Percentiles rank a stretch among this genome's conserved stretches.
These are phyloP conservation scores for Chaenodraco wilsoni DNA, from an alignment of 2,797 vertebrate genomes.

Conservation along the genomic window DNA sequence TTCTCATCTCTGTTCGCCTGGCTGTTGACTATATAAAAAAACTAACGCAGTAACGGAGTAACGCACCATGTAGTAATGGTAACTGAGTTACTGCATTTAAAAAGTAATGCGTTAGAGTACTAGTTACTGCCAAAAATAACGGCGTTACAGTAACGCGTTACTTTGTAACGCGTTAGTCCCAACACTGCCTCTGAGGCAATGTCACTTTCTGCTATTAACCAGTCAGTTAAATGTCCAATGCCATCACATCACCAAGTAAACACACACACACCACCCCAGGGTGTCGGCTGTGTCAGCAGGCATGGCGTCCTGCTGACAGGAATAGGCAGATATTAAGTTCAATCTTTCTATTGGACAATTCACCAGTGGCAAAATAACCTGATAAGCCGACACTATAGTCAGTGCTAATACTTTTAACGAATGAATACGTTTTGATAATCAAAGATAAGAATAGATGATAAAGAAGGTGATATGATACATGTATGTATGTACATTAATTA, in stretches of 20 bases:
- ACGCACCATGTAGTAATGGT: too few species aligned
- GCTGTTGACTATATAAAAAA: too few species aligned
- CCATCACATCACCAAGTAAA: constrained; percentile 45
- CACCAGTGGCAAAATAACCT: background rate
- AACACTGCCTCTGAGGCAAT: background rate
- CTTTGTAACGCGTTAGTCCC: too few species aligned
- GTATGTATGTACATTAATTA: constrained; percentile 43
- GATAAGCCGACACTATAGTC: background rate
- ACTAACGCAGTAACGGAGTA: too few species aligned
- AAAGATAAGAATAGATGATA: background rate
- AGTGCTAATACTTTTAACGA: background rate
- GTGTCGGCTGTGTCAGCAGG: constrained; percentile 32
- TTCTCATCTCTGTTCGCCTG: too few species aligned
- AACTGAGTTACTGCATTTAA: too few species aligned
- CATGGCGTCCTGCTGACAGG: constrained; percentile 31
- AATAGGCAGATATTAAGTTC: background rate
- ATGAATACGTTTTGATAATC: background rate
- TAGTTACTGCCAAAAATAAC: too few species aligned
- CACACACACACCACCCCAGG: constrained; percentile 3
- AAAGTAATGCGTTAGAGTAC: too few species aligned
- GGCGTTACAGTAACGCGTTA: too few species aligned
- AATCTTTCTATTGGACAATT: constrained; percentile 12
- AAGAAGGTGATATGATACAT: background rate
- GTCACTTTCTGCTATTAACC: constrained; percentile 29
- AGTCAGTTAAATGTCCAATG: constrained; percentile 46